These are phyloP conservation scores for Diprion similis DNA, from an alignment of 1,140 invertebrate genomes.

Conservation along the genomic window DNA sequence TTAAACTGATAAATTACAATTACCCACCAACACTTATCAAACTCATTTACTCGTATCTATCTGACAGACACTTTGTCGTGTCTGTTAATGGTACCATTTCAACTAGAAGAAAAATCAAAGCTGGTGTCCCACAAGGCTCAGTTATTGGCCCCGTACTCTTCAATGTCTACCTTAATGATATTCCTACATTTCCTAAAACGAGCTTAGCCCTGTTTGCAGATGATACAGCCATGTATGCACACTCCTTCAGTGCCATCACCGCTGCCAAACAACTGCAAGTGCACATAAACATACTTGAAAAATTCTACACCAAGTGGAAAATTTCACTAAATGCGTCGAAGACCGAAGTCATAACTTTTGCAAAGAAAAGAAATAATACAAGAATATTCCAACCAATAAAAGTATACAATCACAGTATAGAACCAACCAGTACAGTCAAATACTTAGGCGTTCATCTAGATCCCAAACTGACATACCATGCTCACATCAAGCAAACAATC, in stretches of 20 bases:
- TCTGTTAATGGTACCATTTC: constrained; percentile 10
- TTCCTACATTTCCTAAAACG: constrained; percentile 17
- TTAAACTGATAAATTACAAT: constrained; percentile 12
- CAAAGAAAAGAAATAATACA: constrained; percentile 19
- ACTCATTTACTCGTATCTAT: constrained; percentile 2
- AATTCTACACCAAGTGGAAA: constrained; percentile 25
- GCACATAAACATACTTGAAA: constrained; percentile 21
- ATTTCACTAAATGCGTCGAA: constrained; percentile 27
- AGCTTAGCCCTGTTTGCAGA: constrained; percentile 29
- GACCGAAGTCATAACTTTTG: constrained; percentile 31
- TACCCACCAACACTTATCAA: constrained; percentile 7
- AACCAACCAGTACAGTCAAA: no score
- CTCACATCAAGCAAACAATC: constrained; percentile 22
- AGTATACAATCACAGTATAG: constrained; percentile 6
- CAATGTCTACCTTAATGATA: constrained; percentile 37
- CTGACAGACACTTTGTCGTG: constrained; percentile 16
- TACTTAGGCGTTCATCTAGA: constrained; percentile 17
- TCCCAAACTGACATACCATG: constrained; percentile 24
- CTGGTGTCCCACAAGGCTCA: constrained; percentile 44
- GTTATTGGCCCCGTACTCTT: constrained; percentile 39
- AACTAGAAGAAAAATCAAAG: constrained; percentile 20
- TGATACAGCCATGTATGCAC: constrained; percentile 29
- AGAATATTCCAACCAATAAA: not conserved
- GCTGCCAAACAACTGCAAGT: constrained; percentile 23
- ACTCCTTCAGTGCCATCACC: constrained; percentile 17